Evolutionary conservation across 2,888 invertebrate species (phyloP).

Genomic region (Lochmaea crataegi): DNA sequence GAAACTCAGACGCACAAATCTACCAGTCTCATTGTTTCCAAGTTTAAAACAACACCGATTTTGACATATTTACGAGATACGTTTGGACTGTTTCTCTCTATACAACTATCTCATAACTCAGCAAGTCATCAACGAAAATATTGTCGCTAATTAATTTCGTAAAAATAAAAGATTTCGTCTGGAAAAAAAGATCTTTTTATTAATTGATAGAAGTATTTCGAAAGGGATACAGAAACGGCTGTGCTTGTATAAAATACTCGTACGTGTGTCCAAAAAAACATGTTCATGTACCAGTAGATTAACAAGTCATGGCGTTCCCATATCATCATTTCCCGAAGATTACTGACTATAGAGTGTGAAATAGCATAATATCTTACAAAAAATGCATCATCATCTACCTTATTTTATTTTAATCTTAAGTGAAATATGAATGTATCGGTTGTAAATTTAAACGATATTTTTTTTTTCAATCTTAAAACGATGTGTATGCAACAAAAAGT

Average conservation of each 20-base stretch:
- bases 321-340: conserved; percentile 33
- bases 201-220: neutral
- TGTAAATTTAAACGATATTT: conserved; percentile 53
- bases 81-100: conserved; percentile 54
- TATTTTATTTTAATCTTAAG: conserved; percentile 53
- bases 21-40: conserved; percentile 64
- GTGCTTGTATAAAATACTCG: too few species aligned
- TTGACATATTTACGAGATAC: conserved; percentile 65
- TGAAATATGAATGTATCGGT: conserved; percentile 57
- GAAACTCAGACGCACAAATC: conserved; percentile 64
- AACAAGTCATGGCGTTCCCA: conserved; percentile 30
- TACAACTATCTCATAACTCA: conserved; percentile 53
- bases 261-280: neutral
- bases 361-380: conserved; percentile 59
- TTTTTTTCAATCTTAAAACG: conserved; percentile 36
- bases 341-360: conserved; percentile 52
- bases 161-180: neutral
- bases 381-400: conserved; percentile 52
- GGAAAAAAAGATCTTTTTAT: neutral
- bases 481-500: conserved; percentile 36
- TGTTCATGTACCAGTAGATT: conserved; percentile 13
- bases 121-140: conserved; percentile 58
- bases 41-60: conserved; percentile 65
- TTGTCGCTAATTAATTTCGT: conserved; percentile 53
- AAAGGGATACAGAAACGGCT: too few species aligned